phyloP scores from a whole-genome alignment of 2,888 invertebrate species.

The Xanthia icteritia region DNA sequence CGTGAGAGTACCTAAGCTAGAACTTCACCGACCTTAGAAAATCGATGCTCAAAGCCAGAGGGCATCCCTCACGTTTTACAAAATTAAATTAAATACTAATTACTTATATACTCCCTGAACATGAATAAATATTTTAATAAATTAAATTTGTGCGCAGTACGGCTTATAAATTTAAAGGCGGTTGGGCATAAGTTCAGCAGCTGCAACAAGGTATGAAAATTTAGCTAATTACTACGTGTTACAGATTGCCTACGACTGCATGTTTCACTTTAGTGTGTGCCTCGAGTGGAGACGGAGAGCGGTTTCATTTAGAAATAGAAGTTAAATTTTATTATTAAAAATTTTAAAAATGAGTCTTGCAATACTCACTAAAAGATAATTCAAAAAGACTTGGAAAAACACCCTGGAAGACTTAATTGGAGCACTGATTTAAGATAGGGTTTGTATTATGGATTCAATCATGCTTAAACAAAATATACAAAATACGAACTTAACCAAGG shows the following conservation, averaged over 20 bases:
- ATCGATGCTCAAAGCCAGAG: background rate
- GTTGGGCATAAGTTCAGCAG: constrained; percentile 37
- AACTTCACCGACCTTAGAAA: background rate
- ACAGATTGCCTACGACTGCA: constrained; percentile 73
- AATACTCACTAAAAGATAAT: background rate
- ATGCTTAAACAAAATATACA: background rate
- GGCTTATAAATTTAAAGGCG: constrained; percentile 32
- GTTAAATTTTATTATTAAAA: background rate
- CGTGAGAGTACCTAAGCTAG: background rate
- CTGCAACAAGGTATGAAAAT: constrained; percentile 69
- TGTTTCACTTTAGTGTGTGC: constrained; percentile 66
- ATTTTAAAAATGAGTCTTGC: background rate
- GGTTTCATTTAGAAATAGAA: constrained; percentile 5
- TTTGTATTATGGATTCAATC: background rate
- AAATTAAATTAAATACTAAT: constrained; percentile 11
- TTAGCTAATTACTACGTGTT: constrained; percentile 74
- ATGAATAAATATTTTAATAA: constrained; percentile 17
- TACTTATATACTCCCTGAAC: background rate
- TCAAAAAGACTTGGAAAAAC: background rate
- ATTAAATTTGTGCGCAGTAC: constrained; percentile 16
- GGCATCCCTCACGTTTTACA: background rate
- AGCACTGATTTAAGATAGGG: background rate
- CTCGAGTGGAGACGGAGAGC: constrained; percentile 21
- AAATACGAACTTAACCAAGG: background rate
- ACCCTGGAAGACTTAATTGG: background rate